phyloP scores from a whole-genome alignment of 2,113 vertebrate species.

The Oreochromis spilurus region DNA sequence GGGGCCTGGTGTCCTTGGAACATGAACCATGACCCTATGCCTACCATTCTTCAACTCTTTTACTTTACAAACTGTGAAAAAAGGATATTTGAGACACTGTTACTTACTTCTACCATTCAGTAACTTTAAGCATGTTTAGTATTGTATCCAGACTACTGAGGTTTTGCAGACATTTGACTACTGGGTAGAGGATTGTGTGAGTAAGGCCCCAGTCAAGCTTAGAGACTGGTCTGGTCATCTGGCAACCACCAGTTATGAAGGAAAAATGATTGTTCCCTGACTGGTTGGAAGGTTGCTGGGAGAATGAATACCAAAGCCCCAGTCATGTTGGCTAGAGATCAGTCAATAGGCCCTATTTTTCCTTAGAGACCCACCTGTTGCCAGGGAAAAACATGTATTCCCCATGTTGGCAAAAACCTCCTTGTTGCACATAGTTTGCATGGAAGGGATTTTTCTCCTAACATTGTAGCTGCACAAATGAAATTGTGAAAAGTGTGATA shows the following conservation, averaged over 20 bases:
- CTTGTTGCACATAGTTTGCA: neutral
- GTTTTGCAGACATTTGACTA: neutral
- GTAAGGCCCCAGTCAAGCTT: neutral
- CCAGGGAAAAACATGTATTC: neutral
- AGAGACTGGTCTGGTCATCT: neutral
- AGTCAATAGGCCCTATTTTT: neutral
- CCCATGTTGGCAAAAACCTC: no score
- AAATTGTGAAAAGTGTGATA: neutral
- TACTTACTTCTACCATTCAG: neutral
- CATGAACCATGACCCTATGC: neutral
- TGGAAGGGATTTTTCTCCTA: neutral
- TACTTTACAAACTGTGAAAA: accelerated
- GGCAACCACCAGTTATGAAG: neutral
- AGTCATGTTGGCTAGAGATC: neutral
- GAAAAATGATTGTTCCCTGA: accelerated
- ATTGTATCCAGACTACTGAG: neutral
- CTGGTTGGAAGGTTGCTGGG: neutral
- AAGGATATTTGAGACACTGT: neutral
- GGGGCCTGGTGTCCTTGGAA: neutral
- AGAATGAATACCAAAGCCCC: neutral
- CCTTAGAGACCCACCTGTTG: neutral
- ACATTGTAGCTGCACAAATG: neutral
- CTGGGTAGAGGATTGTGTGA: neutral
- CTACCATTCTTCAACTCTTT: neutral
- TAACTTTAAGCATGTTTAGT: neutral